Evolutionary conservation across 1,140 invertebrate species (phyloP), one percentile per base, ranked within the genome.

Genomic region (Parasteatoda tepidariorum): DNA sequence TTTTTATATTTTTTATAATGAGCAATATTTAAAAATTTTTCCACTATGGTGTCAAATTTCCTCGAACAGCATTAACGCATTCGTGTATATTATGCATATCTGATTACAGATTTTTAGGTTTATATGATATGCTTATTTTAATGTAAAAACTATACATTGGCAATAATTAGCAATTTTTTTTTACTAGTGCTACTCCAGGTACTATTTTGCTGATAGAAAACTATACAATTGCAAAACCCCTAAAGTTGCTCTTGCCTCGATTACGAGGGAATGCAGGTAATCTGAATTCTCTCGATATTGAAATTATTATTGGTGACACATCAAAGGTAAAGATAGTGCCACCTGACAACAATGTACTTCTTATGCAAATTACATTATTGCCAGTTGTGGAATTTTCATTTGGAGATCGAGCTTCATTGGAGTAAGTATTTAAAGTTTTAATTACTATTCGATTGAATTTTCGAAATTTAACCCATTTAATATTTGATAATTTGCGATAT

Each of bases 291-390:
- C n/a, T 62, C n/a, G 78, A 82, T 48, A 38, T 82, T 7, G 66
- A 82, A 71, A 71, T 82, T 15, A 33, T 82, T 22, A n/a, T 82
- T 48, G 67, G 78, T 6, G 78, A 82, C 48, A 41, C n/a, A 61
- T 38, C 66, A 15, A 82, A 24, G 26, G 54, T 82, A 15, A 64
- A 41, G 24, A 34, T 70, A 54, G 55, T 82, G 26, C 78, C 78
- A 11, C 33, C 78, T 30, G 38, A 70, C 24, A 71, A 82, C 31
- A 31, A 82, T 71, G 41, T 28, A 28, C 26, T 82, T 71, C 30
- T 34, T 15, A 70, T 82, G 78, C 78, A 82, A 31, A 82, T 82
- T 41, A 54, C 34, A 2, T 30, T 54, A 24, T 41, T 82, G 7
- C 78, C 78, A 22, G 24, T 33, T 28, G 22, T 70, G 24, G 78